A percentile compares a stretch with the other conserved stretches of the same genome.
phyloP scores from a whole-genome alignment of 2,113 vertebrate species.

The Eclectus roratus region DNA sequence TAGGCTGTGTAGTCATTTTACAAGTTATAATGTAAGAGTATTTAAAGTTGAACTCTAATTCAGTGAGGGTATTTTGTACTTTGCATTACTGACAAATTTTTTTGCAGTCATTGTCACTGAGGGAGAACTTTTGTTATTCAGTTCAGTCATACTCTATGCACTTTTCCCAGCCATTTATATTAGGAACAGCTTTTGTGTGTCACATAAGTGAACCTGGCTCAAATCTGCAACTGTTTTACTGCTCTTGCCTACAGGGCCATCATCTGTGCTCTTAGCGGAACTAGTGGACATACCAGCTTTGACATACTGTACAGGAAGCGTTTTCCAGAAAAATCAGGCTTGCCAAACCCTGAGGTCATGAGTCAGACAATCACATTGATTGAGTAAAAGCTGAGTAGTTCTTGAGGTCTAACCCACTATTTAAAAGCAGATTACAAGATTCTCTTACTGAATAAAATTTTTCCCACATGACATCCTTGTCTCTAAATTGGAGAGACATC shows the following conservation, averaged over 20 bases:
- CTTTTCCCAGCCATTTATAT: background rate
- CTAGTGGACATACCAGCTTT: constrained; percentile 3
- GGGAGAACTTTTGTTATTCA: background rate
- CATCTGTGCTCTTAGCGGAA: background rate
- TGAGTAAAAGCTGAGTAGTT: background rate
- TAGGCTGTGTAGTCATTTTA: background rate
- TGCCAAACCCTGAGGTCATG: background rate
- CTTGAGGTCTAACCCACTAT: background rate
- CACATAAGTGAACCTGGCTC: background rate
- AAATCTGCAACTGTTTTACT: constrained; percentile 18
- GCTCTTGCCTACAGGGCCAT: background rate
- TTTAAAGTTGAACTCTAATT: background rate
- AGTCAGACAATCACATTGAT: background rate
- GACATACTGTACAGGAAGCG: background rate
- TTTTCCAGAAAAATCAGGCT: background rate
- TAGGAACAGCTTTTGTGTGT: background rate
- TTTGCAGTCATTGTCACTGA: background rate
- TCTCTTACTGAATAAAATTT: background rate
- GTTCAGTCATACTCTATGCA: background rate
- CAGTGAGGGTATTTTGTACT: background rate
- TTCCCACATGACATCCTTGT: no score
- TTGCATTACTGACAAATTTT: background rate
- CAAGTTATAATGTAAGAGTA: background rate
- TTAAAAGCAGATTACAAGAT: background rate
- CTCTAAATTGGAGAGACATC: no score